Evolutionary conservation across 2,797 vertebrate species (phyloP).

Genomic region (Sebastes goodei): DNA sequence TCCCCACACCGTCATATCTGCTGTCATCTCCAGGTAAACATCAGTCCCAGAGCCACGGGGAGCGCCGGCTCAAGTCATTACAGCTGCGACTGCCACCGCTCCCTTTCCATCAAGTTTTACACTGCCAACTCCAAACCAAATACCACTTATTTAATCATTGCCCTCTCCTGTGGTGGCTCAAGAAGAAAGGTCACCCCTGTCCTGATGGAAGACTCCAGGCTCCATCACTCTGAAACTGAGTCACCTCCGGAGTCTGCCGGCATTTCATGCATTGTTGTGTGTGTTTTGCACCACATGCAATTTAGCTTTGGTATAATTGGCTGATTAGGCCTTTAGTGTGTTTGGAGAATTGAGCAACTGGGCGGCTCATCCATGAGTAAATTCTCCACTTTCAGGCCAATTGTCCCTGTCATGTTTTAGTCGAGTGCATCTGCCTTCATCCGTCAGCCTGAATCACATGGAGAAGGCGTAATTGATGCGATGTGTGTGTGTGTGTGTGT

Average conservation of each 20-base stretch:
- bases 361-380: conserved; percentile 36
- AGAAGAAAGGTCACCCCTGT: conserved; percentile 32
- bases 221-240: conserved; percentile 6
- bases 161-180: neutral
- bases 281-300: conserved; percentile 1
- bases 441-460: conserved; percentile 57
- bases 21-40: conserved; percentile 51
- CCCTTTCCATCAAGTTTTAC: conserved; percentile 30
- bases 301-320: conserved; percentile 24
- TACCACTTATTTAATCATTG: conserved; percentile 17
- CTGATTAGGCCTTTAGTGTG: conserved; percentile 30
- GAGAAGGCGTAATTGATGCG: conserved; percentile 47
- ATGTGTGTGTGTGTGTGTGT: conserved; percentile 5
- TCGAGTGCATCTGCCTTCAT: conserved; percentile 43
- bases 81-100: neutral
- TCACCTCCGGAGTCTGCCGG: neutral
- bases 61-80: conserved; percentile 18
- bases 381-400: conserved; percentile 41
- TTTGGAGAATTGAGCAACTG: conserved; percentile 27
- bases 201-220: neutral
- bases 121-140: conserved; percentile 8
- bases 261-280: neutral
- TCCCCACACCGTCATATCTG: conserved; percentile 27
- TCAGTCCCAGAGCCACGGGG: conserved; percentile 7
- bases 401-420: conserved; percentile 47